Evolutionary conservation across 2,888 invertebrate genomes (phyloP).

Genomic region (Parnassius glacialis): DNA sequence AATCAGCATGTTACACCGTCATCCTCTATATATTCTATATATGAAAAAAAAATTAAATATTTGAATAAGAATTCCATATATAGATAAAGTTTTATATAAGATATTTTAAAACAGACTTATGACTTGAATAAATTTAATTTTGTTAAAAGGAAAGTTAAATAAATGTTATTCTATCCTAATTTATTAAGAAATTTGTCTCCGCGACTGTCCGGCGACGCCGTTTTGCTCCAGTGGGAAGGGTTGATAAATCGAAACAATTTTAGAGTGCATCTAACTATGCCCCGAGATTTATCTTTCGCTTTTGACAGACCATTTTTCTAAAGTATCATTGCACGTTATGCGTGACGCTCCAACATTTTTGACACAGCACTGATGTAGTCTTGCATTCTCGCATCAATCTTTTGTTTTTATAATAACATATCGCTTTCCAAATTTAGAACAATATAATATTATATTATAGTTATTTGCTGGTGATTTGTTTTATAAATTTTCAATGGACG

Average conservation of each 20-base stretch:
- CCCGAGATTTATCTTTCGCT: slow-evolving; percentile 61
- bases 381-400: slow-evolving; percentile 15
- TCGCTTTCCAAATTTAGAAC: no score
- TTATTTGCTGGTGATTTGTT: no score
- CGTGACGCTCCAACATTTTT: slow-evolving; percentile 40
- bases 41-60: no score
- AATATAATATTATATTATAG: no score
- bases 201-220: slow-evolving; percentile 44
- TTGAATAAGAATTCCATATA: no score
- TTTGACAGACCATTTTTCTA: slow-evolving; percentile 69
- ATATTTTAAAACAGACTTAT: slow-evolving; percentile 17
- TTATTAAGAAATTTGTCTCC: slow-evolving; percentile 29
- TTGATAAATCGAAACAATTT: slow-evolving; percentile 72
- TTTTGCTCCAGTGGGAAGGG: slow-evolving; percentile 69
- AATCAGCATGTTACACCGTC: no score
- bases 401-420: neutral
- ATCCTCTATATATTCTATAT: no score
- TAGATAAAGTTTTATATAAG: no score
- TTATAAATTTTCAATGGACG: no score
- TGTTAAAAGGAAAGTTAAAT: neutral
- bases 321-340: slow-evolving; percentile 44
- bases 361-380: slow-evolving; percentile 25
- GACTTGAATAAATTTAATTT: slow-evolving; percentile 14
- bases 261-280: slow-evolving; percentile 65
- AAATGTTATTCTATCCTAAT: neutral